Evolutionary conservation across 2,113 vertebrate species (phyloP), one percentile per base, ranked within the genome.

Genomic region (Vidua chalybeata): DNA sequence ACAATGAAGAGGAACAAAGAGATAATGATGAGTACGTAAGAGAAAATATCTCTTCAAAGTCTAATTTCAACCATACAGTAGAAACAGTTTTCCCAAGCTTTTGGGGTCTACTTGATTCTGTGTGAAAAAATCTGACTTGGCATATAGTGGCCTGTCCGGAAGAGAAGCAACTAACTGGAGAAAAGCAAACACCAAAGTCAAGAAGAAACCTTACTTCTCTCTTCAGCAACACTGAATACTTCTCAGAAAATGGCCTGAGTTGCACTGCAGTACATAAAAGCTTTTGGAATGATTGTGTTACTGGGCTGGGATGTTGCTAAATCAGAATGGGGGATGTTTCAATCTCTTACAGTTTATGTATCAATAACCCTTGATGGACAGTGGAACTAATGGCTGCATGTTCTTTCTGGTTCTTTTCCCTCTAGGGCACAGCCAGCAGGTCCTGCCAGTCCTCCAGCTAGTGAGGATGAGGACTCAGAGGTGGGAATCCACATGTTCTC

Each of bases 281-380:
- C 10, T 83, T 24, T 62, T 35, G 13, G 6, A 83, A 35, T 51
- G 8, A 31, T 31, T 45, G 46, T 45, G 16, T 45, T 84, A 11
- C 8, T 37, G 13, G 37, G 26, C 30, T 43, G 46, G 31, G 12
- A 35, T 71, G 20, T 30, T 43, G 37, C 46, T 52, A 43, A 61
- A 59, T 59, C 12, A 51, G 12, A 71, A 23, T 11, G 7, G 23
- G 11, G 12, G 30, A 14, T 69, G 45, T 59, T 82, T 59, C 13
- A 26, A 41, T 69, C 58, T n/a, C 14, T n/a, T 31, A 49, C 15
- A 45, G 5, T 68, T 48, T 69, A 33, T 69, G 3, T 48, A 41
- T 46, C 0, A 0, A 31, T 55, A 63, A 7, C 2, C 14, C 22
- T 48, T 15, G 9, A 11, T 68, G 17, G 13, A 43, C 1, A 10